A percentile compares a stretch with the other conserved stretches of the same genome.
phyloP scores from a whole-genome alignment of 1,140 invertebrate species.

The Lutraria rhynchaena region DNA sequence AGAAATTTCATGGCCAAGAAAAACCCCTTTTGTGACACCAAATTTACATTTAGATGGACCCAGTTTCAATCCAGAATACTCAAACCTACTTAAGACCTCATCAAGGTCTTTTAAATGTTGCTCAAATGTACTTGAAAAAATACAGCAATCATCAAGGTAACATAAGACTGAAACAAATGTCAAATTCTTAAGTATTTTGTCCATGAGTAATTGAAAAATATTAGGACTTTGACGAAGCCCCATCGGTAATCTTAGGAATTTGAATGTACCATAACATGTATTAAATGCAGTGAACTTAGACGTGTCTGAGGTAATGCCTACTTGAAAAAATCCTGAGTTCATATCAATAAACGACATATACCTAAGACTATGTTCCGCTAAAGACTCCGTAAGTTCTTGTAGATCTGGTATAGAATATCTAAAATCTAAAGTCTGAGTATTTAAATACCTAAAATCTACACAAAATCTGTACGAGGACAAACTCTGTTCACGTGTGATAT shows the following conservation, averaged over 20 bases:
- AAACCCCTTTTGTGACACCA: no score
- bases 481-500: slow-evolving; percentile 9
- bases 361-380: slow-evolving; percentile 22
- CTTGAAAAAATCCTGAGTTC: slow-evolving; percentile 58
- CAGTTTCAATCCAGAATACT: no score
- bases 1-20: no score
- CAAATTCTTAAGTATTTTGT: slow-evolving; percentile 52
- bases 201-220: slow-evolving; percentile 58
- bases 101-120: slow-evolving; percentile 54
- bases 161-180: slow-evolving; percentile 57
- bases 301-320: slow-evolving; percentile 29
- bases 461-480: slow-evolving; percentile 47
- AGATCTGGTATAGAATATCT: slow-evolving; percentile 51
- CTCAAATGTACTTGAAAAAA: no score
- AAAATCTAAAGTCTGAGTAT: slow-evolving; percentile 44
- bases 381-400: slow-evolving; percentile 59
- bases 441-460: slow-evolving; percentile 45
- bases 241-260: slow-evolving; percentile 53
- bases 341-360: slow-evolving; percentile 41
- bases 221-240: slow-evolving; percentile 49
- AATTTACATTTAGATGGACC: no score
- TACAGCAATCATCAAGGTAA: slow-evolving; percentile 57
- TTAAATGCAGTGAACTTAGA: slow-evolving; percentile 56
- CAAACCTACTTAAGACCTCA: slow-evolving; percentile 55
- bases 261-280: slow-evolving; percentile 57